Base-by-base conservation (phyloP, 2,797 vertebrate genomes). In the Phrynocephalus vlangalii region DNA sequence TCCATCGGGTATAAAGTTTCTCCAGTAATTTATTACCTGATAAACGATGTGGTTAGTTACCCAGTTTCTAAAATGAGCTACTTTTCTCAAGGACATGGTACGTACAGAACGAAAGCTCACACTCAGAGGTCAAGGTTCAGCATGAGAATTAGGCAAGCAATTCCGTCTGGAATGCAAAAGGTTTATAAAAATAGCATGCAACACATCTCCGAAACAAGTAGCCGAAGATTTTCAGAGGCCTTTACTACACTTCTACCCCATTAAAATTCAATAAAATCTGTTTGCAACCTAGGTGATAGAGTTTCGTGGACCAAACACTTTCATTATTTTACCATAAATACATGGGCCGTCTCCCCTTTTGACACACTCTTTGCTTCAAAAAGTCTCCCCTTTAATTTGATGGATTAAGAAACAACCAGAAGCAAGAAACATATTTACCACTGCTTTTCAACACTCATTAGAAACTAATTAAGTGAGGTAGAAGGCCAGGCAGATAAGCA, bases 21-120 rank as follows among this genome's bases (percentile, higher is more conserved):
- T 82, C 38, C 78, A 71, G 4, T 92, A 90, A 93, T 93, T 93
- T 93, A 92, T 85, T 90, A 90, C 79, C 89, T 88, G 90, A 88
- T 90, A 87, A 92, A 91, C 89, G 86, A 56, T 87, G 88, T 86
- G 89, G 71, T 60, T 88, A 81, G 78, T 82, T 88, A 88, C 71
- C 83, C 60, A 38, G 44, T 76, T 84, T 72, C 33, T 79, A 84
- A 88, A 88, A 84, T 18, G 68, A 88, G 67, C 76, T 63, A 73
- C 81, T 75, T 84, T 84, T 44, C 72, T 84, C 79, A 66, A 80
- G 77, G 79, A 67, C 76, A 33, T 1, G 24, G 78, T 81, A 81
- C 33, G 50, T 79, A 71, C 85, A 86, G 86, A 86, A 92, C 9
- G 76, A 26, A 5, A 78, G 16, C 85, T 92, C 83, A 80, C 91